These are phyloP conservation scores for Corapipo altera DNA, from an alignment of 2,113 vertebrate species.

Conservation along the genomic window DNA sequence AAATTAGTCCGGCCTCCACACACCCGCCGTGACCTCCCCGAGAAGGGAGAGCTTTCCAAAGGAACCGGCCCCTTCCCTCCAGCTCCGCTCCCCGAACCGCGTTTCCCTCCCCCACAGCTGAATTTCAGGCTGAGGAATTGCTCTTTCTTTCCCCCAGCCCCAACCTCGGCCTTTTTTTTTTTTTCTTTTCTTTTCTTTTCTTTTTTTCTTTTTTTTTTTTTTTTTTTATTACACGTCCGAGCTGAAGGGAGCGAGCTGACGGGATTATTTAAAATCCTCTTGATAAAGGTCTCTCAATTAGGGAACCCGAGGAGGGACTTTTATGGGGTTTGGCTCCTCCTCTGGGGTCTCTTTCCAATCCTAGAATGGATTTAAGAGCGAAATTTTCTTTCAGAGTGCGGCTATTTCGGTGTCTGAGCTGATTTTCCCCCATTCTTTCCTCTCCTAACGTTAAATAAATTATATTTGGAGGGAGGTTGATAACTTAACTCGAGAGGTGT, in stretches of 20 bases:
- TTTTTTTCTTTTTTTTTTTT: too few species aligned
- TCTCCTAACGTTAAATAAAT: constrained; percentile 11
- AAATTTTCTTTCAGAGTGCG: neutral
- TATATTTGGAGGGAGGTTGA: neutral
- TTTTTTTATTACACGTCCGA: neutral
- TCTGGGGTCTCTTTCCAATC: neutral
- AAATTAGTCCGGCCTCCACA: neutral
- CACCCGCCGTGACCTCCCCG: neutral
- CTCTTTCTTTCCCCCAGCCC: neutral
- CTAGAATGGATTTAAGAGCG: neutral
- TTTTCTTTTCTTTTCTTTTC: too few species aligned
- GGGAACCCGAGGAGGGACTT: neutral
- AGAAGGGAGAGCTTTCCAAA: neutral
- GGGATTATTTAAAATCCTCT: neutral
- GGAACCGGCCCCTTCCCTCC: neutral
- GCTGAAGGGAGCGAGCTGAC: neutral
- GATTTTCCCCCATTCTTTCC: neutral
- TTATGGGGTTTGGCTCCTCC: neutral
- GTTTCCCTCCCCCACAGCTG: neutral
- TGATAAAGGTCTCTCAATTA: neutral
- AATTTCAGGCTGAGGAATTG: constrained; percentile 14
- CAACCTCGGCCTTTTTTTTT: neutral
- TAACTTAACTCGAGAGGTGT: constrained; percentile 23
- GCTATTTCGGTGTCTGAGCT: neutral
- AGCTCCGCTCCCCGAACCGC: neutral